phyloP scores from a whole-genome alignment of 1,140 invertebrate genomes.

The Drosophila yakuba region DNA sequence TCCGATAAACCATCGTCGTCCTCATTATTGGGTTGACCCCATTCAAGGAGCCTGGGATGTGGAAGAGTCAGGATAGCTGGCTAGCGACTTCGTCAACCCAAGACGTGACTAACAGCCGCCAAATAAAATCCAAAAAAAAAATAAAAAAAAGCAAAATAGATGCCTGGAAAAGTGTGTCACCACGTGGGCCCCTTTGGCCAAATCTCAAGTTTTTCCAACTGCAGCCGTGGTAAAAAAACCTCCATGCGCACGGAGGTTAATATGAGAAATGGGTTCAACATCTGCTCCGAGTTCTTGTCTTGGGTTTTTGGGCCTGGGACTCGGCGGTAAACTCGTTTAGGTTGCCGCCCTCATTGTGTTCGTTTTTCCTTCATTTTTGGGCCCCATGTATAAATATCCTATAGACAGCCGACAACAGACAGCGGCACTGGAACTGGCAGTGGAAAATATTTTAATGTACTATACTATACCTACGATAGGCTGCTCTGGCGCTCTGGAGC shows the following conservation, averaged over 20 bases:
- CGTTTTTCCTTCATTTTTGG: slow-evolving; percentile 28
- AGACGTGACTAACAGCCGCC: slow-evolving; percentile 37
- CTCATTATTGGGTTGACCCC: slow-evolving; percentile 45
- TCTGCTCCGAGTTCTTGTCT: slow-evolving; percentile 56
- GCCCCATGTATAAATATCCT: slow-evolving; percentile 64
- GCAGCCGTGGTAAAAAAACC: slow-evolving; percentile 30
- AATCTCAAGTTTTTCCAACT: slow-evolving; percentile 35
- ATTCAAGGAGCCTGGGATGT: slow-evolving; percentile 35
- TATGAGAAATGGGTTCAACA: slow-evolving; percentile 73
- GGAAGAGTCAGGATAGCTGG: slow-evolving; percentile 14
- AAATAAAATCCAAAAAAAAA: slow-evolving; percentile 4
- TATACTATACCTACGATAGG: slow-evolving; percentile 29
- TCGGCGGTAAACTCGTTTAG: slow-evolving; percentile 66
- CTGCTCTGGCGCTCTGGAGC: slow-evolving; percentile 33
- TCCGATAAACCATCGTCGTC: slow-evolving; percentile 36
- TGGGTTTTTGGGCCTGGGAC: slow-evolving; percentile 19
- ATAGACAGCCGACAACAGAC: slow-evolving; percentile 38
- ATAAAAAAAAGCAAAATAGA: neutral
- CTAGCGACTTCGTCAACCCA: slow-evolving; percentile 12
- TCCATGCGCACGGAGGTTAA: slow-evolving; percentile 50
- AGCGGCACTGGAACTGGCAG: slow-evolving; percentile 18
- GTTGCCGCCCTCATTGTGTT: slow-evolving; percentile 71
- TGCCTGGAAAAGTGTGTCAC: slow-evolving; percentile 59
- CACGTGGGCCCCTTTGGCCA: slow-evolving; percentile 45
- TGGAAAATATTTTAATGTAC: slow-evolving; percentile 65